These are phyloP conservation scores for Dolichomitus sp. DNA, from an alignment of 2,888 invertebrate species.

Conservation along the genomic window DNA sequence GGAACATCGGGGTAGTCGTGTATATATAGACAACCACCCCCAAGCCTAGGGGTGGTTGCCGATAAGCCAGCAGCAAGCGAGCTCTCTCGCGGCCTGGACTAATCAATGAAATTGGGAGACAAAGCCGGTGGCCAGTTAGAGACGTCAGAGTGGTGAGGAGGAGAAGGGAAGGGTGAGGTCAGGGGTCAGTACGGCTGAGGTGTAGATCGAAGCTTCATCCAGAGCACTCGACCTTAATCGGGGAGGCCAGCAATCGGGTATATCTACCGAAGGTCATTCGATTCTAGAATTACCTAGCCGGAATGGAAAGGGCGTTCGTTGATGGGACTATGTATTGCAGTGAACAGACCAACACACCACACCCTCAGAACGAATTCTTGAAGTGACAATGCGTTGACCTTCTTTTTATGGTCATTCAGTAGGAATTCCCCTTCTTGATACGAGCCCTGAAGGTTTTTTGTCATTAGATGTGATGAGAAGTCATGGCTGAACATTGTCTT, in stretches of 20 bases:
- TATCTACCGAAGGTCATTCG: conserved; percentile 59
- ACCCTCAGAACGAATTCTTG: neutral
- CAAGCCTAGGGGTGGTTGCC: conserved; percentile 65
- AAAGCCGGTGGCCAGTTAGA: conserved; percentile 75
- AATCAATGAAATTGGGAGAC: conserved; percentile 86
- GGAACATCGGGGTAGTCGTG: conserved; percentile 47
- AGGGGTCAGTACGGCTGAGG: conserved; percentile 67
- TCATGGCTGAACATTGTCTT: neutral
- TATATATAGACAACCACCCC: conserved; percentile 47
- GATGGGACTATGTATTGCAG: conserved; percentile 29
- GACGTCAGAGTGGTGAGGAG: conserved; percentile 72
- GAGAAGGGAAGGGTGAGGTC: conserved; percentile 70
- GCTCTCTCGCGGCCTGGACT: conserved; percentile 72
- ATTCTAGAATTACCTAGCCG: conserved; percentile 38
- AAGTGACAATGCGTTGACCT: conserved; percentile 36
- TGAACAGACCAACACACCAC: conserved; percentile 9
- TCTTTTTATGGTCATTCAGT: neutral
- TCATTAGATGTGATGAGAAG: neutral
- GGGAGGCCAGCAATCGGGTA: conserved; percentile 53
- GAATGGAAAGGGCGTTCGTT: conserved; percentile 46
- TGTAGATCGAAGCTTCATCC: conserved; percentile 57
- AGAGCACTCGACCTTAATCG: conserved; percentile 59
- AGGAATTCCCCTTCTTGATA: neutral
- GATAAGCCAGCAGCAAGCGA: conserved; percentile 76
- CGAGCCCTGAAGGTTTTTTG: neutral